Evolutionary conservation across 1,140 invertebrate genomes (phyloP).

Genomic region (Phocides pigmalion): DNA sequence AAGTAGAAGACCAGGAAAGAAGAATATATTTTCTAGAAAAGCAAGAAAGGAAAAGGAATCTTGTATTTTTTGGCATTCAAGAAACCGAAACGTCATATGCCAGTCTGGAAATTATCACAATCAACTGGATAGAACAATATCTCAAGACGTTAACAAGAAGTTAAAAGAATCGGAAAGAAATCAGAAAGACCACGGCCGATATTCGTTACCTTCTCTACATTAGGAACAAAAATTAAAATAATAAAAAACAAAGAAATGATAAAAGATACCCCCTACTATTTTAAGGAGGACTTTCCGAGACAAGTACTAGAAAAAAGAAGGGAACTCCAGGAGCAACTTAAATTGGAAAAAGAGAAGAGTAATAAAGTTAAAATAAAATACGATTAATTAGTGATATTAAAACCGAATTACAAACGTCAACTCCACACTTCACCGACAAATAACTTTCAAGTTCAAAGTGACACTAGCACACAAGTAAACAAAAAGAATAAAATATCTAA

Average conservation of each 20-base stretch:
- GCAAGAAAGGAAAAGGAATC: conserved; percentile 35
- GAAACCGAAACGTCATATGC: conserved; percentile 33
- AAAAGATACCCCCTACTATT: conserved; percentile 30
- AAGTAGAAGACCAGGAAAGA: conserved; percentile 40
- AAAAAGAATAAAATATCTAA: conserved; percentile 3
- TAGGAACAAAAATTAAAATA: conserved; percentile 29
- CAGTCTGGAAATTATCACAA: conserved; percentile 16
- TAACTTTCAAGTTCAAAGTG: neutral
- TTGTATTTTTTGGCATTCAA: conserved; percentile 35
- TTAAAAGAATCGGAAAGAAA: conserved; percentile 32
- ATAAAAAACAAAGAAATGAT: conserved; percentile 25
- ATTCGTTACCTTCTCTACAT: conserved; percentile 17
- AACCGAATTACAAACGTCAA: neutral
- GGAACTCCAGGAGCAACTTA: conserved; percentile 16
- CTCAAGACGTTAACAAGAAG: conserved; percentile 17
- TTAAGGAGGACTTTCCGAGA: conserved; percentile 30
- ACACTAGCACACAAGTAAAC: neutral
- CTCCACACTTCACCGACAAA: neutral
- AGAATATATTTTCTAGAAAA: conserved; percentile 37
- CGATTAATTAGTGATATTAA: conserved; percentile 23
- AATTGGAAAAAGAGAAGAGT: conserved; percentile 26
- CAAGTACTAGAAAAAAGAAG: conserved; percentile 24
- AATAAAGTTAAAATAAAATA: conserved; percentile 26
- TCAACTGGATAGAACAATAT: conserved; percentile 15
- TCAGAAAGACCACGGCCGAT: conserved; percentile 15